phyloP scores from a whole-genome alignment of 1,140 invertebrate genomes.

The Drosophila grimshawi region DNA sequence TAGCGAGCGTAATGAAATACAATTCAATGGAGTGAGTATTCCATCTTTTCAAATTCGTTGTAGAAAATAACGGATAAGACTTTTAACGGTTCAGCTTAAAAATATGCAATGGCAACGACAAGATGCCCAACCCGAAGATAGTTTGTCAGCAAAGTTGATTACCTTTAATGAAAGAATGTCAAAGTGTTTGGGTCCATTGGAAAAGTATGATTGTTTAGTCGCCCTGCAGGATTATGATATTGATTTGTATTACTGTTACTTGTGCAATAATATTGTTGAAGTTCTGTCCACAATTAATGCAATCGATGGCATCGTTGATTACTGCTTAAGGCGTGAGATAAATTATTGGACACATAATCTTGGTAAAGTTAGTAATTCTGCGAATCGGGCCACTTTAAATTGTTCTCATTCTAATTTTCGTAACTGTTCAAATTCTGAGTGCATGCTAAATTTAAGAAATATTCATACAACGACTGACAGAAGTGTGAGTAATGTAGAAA shows the following conservation, averaged over 20 bases:
- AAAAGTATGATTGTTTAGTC: slow-evolving; percentile 17
- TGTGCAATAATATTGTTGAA: slow-evolving; percentile 5
- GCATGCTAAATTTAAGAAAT: not conserved
- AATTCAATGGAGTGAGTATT: slow-evolving; percentile 5
- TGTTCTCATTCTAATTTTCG: not conserved
- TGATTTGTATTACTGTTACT: slow-evolving; percentile 21
- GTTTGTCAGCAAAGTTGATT: not conserved
- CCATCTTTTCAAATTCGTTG: not conserved
- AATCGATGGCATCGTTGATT: not conserved
- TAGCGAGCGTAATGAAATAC: not conserved
- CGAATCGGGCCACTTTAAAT: not conserved
- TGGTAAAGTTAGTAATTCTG: not conserved
- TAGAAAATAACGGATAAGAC: no score
- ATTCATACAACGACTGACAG: not conserved
- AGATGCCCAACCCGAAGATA: not conserved
- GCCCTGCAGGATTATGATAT: slow-evolving; percentile 1
- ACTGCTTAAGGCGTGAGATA: not conserved
- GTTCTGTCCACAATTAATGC: slow-evolving; percentile 6
- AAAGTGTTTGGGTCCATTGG: not conserved
- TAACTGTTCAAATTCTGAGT: not conserved
- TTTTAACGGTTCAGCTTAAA: not conserved
- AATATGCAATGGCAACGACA: not conserved
- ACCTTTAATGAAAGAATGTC: not conserved
- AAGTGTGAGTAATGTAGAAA: not conserved
- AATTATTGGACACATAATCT: not conserved